Base-by-base conservation (phyloP, 2,888 invertebrate genomes). In the Cryptophagus acutangulus region DNA sequence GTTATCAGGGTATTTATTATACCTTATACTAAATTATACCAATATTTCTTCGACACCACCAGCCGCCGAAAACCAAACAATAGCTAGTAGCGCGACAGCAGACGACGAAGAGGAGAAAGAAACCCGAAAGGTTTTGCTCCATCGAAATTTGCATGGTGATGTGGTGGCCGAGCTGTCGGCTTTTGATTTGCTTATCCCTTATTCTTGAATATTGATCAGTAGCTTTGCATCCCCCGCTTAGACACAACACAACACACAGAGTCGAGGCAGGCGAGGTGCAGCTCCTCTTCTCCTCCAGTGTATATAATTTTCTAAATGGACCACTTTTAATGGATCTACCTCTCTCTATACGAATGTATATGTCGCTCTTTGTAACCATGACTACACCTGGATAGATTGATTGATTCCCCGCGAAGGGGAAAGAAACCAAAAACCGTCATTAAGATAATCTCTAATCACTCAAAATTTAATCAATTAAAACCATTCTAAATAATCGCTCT, bases 1-100 rank as follows among this genome's bases (percentile, higher is more conserved):
- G 57, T 59, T 59, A 59, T 59, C 56, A 46, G 46, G 46, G 54
- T 51, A 58, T 60, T 60, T 58, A 58, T 60, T 56, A 55, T 46
- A 49, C 48, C 47, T 55, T 48, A n/a, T n/a, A 54, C 52, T 56
- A 56, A 58, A 59, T 56, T 52, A 57, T 54, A 44, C 54, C 48
- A 43, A 58, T 58, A 59, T 57, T 58, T 59, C 59, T 54, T 55
- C 49, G 47, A 55, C 54, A 52, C n/a, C n/a, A n/a, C n/a, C n/a
- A n/a, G n/a, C n/a, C n/a, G n/a, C n/a, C n/a, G n/a, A n/a, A n/a
- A n/a, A n/a, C n/a, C n/a, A n/a, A n/a, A n/a, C n/a, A n/a, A n/a
- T n/a, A n/a, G n/a, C n/a, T n/a, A n/a, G n/a, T n/a, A n/a, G n/a
- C n/a, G n/a, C n/a, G n/a, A n/a, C n/a, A n/a, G n/a, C n/a, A n/a